Evolutionary conservation across 1,140 invertebrate species (phyloP).

Genomic region (Rhopalosiphum maidis): DNA sequence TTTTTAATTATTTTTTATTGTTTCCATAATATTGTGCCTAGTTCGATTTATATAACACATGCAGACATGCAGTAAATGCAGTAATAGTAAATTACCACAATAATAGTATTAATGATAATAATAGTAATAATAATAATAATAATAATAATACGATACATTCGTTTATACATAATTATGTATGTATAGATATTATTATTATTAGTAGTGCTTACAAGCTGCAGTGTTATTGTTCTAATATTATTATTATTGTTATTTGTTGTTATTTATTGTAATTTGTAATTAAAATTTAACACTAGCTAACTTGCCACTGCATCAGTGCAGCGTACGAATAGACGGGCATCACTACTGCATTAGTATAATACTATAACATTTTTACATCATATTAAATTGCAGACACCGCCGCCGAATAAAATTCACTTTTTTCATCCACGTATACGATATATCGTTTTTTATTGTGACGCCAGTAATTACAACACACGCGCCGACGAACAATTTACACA

Average conservation of each 20-base stretch:
- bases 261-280: background rate
- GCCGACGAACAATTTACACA: background rate
- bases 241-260: background rate
- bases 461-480: background rate
- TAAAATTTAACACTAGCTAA: background rate
- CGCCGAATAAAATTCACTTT: background rate
- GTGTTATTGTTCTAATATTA: conserved; percentile 1
- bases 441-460: background rate
- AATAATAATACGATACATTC: background rate
- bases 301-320: background rate
- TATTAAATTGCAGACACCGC: background rate
- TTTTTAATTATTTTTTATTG: conserved; percentile 3
- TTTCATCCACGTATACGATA: background rate
- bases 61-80: background rate
- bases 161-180: background rate
- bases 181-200: background rate
- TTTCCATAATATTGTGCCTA: background rate
- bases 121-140: background rate
- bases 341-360: too few relatives aligned
- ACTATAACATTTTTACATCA: too few relatives aligned
- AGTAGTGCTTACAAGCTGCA: background rate
- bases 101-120: background rate
- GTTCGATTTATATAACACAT: background rate
- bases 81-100: background rate
- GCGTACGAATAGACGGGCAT: too few relatives aligned